Evolutionary conservation across 2,888 invertebrate species (phyloP), one percentile per base, ranked within the genome.

Genomic region (Drosophila falleni): DNA sequence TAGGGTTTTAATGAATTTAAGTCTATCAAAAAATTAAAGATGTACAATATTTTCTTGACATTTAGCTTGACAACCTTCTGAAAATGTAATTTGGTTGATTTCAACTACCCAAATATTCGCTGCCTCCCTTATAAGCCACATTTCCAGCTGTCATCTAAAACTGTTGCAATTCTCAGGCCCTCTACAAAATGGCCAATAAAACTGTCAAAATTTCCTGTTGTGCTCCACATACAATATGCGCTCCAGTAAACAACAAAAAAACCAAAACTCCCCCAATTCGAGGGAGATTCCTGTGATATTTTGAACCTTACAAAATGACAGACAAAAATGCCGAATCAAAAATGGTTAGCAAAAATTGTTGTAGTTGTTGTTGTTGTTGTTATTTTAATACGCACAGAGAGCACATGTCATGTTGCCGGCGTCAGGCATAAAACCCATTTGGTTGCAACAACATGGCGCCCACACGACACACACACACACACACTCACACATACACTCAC

Each of bases 381-480:
- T 41, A 29, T 39, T 56, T 26, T 23, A 55, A 55, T 51, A 9
- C 9, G 19, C 29, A 35, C 29, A n/a, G 8, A 41, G 23, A 62
- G 56, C 68, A 65, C 41, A 61, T 62, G 70, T 64, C 67, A 33
- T 37, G 33, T 35, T 35, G 66, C 56, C 65, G 39, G 61, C 41
- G 56, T 65, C 72, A 65, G 61, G 35, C 50, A 26, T 13, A 31
- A 67, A 76, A 69, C 56, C 80, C 65, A 76, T 73, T 79, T 54
- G 39, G 11, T 54, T 31, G 54, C 73, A 81, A 44, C 73, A 69
- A 82, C 74, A 83, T 77, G 69, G 71, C 80, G 56, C 61, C 71
- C 83, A 76, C 68, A 66, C 19, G 51, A 29, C 50, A 56, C 50
- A 58, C 46, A 39, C 51, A 15, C 31, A 64, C 35, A 42, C 39